A percentile compares a stretch with the other conserved stretches of the same genome.
phyloP scores from a whole-genome alignment of 1,140 invertebrate genomes.

The Streblospio benedicti region DNA sequence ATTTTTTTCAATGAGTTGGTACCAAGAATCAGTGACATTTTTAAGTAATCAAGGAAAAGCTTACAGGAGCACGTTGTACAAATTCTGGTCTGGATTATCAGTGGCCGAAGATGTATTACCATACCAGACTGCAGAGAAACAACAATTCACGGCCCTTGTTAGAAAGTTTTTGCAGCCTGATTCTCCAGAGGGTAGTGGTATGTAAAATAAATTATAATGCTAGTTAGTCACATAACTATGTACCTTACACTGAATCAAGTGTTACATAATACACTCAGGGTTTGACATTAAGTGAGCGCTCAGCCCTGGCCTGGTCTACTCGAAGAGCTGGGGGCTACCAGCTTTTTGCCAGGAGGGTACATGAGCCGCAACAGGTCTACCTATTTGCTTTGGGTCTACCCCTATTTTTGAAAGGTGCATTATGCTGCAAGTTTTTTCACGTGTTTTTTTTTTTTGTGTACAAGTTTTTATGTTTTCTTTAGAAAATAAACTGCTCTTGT shows the following conservation, averaged over 20 bases:
- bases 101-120: conserved; percentile 70
- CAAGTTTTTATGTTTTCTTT: too few species aligned
- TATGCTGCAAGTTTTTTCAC: too few species aligned
- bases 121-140: conserved; percentile 60
- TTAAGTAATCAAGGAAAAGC: conserved; percentile 87
- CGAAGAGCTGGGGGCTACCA: neutral
- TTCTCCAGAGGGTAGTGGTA: conserved; percentile 18
- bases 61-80: neutral
- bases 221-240: neutral
- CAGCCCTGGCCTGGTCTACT: too few species aligned
- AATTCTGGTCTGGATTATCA: conserved; percentile 73
- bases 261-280: neutral
- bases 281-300: neutral
- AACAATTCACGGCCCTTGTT: conserved; percentile 83
- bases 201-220: neutral
- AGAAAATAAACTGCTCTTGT: too few species aligned
- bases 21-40: conserved; percentile 94
- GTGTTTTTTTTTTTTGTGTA: too few species aligned
- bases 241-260: neutral
- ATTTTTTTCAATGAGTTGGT: conserved; percentile 68
- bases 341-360: neutral
- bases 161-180: conserved; percentile 83
- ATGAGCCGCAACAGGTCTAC: too few species aligned
- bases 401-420: too few species aligned
- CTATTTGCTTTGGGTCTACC: too few species aligned